phyloP scores from a whole-genome alignment of 2,888 invertebrate genomes.

The Dryobota labecula region DNA sequence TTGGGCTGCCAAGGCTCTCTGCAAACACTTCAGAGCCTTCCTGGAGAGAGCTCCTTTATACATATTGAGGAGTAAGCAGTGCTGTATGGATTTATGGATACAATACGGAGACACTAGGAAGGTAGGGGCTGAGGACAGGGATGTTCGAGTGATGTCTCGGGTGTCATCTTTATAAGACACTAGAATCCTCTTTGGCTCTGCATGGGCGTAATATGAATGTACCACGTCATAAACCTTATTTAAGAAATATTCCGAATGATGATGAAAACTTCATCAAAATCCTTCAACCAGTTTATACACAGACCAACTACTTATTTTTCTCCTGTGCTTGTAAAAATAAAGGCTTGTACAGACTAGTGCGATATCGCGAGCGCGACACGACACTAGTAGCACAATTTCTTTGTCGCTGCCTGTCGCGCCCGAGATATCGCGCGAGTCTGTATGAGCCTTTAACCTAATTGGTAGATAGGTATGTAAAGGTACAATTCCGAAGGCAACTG shows the following conservation, averaged over 20 bases:
- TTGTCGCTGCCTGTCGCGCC: too few relatives aligned
- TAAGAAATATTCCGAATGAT: not conserved
- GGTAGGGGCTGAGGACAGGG: constrained; percentile 6
- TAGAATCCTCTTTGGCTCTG: not conserved
- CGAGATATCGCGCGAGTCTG: too few relatives aligned
- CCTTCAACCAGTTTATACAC: too few relatives aligned
- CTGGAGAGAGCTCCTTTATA: constrained; percentile 64
- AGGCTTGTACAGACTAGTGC: too few relatives aligned
- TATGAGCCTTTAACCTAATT: too few relatives aligned
- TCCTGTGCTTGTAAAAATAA: not conserved
- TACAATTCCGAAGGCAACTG: not conserved
- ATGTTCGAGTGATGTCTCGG: constrained; percentile 18
- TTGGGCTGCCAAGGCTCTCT: constrained; percentile 63
- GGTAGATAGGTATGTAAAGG: not conserved
- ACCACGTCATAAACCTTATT: not conserved
- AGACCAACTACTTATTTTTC: not conserved
- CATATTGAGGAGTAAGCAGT: constrained; percentile 49
- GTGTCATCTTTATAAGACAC: not conserved
- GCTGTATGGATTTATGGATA: constrained; percentile 40
- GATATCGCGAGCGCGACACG: too few relatives aligned
- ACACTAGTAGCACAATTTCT: too few relatives aligned
- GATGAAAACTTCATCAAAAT: too few relatives aligned
- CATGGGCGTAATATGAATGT: not conserved
- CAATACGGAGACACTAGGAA: constrained; percentile 28
- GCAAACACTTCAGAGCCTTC: constrained; percentile 64